These are phyloP conservation scores for human DNA, from an alignment of 2,113 vertebrate genomes.

Conservation along the genomic window DNA sequence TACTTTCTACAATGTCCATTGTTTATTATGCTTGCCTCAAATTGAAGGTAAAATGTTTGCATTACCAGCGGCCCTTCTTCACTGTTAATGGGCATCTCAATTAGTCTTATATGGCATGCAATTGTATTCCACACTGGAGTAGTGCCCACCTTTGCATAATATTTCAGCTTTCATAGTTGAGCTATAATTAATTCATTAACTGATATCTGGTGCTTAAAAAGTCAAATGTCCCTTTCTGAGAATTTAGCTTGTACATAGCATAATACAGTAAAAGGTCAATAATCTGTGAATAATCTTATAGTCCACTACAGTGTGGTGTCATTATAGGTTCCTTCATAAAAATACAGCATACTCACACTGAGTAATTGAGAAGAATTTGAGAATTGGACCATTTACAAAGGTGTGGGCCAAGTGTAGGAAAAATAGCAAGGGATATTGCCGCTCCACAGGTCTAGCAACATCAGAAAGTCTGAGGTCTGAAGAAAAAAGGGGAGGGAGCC, in stretches of 20 bases:
- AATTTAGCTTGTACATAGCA: conserved; percentile 33
- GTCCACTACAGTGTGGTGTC: not conserved
- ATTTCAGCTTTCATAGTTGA: conserved; percentile 13
- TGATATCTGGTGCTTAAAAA: conserved; percentile 24
- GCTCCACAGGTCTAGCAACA: not conserved
- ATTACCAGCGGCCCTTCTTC: conserved; percentile 37
- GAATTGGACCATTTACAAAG: conserved; percentile 14
- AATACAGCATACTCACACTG: not conserved
- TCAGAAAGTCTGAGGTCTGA: not conserved
- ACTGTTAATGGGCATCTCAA: not conserved
- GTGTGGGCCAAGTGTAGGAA: not conserved
- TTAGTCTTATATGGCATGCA: conserved; percentile 24
- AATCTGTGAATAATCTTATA: not conserved
- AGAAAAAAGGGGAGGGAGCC: not conserved
- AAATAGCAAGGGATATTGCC: not conserved
- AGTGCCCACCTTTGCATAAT: not conserved
- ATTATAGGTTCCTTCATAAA: not conserved
- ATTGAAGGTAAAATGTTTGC: conserved; percentile 47
- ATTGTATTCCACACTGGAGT: not conserved
- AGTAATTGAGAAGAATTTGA: conserved; percentile 18
- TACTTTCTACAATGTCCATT: conserved; percentile 25
- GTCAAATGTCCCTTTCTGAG: conserved; percentile 1
- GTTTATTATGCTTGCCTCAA: conserved; percentile 51
- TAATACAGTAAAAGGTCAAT: conserved; percentile 39
- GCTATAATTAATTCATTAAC: conserved; percentile 25